phyloP scores from a whole-genome alignment of 1,140 invertebrate genomes.

The Drosophila tsacasi region DNA sequence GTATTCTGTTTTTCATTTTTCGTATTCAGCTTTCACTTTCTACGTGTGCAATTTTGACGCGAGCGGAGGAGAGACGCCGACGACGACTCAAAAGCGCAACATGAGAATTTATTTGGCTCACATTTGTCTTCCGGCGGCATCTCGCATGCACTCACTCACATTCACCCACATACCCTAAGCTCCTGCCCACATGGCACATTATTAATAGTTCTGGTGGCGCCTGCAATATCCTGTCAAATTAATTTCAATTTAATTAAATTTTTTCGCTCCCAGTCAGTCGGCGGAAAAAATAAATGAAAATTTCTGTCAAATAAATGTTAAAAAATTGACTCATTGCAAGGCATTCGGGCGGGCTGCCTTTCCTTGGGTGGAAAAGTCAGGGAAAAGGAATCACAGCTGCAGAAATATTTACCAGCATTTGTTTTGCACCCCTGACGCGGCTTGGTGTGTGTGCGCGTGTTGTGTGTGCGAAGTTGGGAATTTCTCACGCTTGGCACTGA shows the following conservation, averaged over 20 bases:
- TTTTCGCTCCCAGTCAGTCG: constrained; percentile 28
- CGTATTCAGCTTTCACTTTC: constrained; percentile 20
- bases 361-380: constrained; percentile 16
- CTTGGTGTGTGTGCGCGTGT: constrained; percentile 13
- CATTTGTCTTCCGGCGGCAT: constrained; percentile 70
- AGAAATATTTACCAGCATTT: constrained; percentile 80
- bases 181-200: constrained; percentile 57
- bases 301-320: constrained; percentile 84
- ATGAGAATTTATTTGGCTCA: constrained; percentile 79
- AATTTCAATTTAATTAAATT: constrained; percentile 84
- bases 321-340: constrained; percentile 81
- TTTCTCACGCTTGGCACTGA: constrained; percentile 74
- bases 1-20: constrained; percentile 17
- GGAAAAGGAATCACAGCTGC: constrained; percentile 75
- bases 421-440: constrained; percentile 56
- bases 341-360: constrained; percentile 22
- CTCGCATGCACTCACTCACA: constrained; percentile 49
- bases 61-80: constrained; percentile 1
- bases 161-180: constrained; percentile 4
- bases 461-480: constrained; percentile 40
- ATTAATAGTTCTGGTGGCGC: constrained; percentile 76
- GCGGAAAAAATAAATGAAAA: constrained; percentile 73
- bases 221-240: constrained; percentile 80
- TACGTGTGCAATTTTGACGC: constrained; percentile 72
- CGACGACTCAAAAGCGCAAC: constrained; percentile 73